These are phyloP conservation scores for Colossoma macropomum DNA, from an alignment of 2,113 vertebrate genomes.

Conservation along the genomic window DNA sequence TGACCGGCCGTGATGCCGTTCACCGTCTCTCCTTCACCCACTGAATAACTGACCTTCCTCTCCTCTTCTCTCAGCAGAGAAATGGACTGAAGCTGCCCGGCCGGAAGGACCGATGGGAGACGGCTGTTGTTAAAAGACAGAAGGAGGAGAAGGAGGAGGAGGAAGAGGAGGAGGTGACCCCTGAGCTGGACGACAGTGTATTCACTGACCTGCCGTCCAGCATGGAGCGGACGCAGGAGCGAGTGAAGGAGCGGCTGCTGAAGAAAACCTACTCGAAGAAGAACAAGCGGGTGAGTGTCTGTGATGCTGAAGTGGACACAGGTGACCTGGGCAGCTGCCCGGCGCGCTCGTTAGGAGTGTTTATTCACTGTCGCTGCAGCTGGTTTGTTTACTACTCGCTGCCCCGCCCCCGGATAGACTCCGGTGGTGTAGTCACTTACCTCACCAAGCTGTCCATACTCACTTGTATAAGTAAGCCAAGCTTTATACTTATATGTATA, in stretches of 20 bases:
- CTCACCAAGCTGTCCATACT: too few relatives aligned
- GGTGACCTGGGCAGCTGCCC: neutral
- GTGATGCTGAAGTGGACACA: neutral
- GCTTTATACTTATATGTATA: too few relatives aligned
- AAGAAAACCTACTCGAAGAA: slow-evolving; percentile 91
- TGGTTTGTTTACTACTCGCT: too few relatives aligned
- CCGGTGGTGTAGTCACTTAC: too few relatives aligned
- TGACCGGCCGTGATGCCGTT: too few relatives aligned
- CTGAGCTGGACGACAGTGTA: slow-evolving; percentile 88
- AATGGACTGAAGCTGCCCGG: slow-evolving; percentile 87
- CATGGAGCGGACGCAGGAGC: slow-evolving; percentile 84
- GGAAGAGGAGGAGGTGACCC: slow-evolving; percentile 83
- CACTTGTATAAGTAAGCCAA: too few relatives aligned
- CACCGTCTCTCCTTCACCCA: too few relatives aligned
- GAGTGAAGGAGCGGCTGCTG: slow-evolving; percentile 86
- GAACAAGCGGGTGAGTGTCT: slow-evolving; percentile 86
- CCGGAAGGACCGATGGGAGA: slow-evolving; percentile 84
- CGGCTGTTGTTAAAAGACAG: slow-evolving; percentile 82
- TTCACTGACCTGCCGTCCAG: slow-evolving; percentile 82
- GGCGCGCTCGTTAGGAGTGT: too few relatives aligned
- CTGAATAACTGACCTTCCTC: neutral
- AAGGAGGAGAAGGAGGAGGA: slow-evolving; percentile 87
- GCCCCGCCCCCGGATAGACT: too few relatives aligned
- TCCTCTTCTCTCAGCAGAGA: slow-evolving; percentile 77
- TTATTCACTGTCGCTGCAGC: too few relatives aligned